Percentiles rank a stretch among this genome's conserved stretches.
Conservation (phyloP, 2,797 vertebrate genomes). For the Microctenopoma steveboyesi region DNA sequence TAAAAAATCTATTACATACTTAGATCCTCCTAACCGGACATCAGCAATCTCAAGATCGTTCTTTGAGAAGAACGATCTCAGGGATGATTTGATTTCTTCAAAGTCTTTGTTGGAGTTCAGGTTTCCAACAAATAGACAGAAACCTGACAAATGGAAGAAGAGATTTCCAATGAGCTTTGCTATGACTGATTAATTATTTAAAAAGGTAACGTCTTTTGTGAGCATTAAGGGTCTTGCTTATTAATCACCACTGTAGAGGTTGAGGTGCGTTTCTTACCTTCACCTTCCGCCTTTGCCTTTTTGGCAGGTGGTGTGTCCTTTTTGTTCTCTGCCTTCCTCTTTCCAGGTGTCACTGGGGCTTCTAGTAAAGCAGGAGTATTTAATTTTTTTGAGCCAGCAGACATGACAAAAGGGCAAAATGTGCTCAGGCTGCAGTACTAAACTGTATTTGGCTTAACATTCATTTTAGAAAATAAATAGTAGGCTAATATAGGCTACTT, state of each 20-base stretch:
- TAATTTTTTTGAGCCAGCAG: not conserved
- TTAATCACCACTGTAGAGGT: slow-evolving; percentile 74
- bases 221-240: slow-evolving; percentile 89
- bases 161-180: not conserved
- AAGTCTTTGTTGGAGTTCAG: slow-evolving; percentile 87
- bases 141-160: slow-evolving; percentile 51
- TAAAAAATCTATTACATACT: slow-evolving; percentile 77
- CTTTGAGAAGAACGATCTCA: slow-evolving; percentile 91
- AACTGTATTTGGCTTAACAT: too few relatives aligned
- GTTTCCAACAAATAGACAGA: slow-evolving; percentile 91
- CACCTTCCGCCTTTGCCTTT: slow-evolving; percentile 88
- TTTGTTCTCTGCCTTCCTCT: slow-evolving; percentile 90
- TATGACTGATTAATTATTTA: slow-evolving; percentile 40
- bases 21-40: slow-evolving; percentile 90
- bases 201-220: slow-evolving; percentile 76
- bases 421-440: too few relatives aligned
- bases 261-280: slow-evolving; percentile 72
- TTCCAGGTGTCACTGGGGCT: slow-evolving; percentile 84
- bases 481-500: slow-evolving; percentile 30
- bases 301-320: slow-evolving; percentile 90
- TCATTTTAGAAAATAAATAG: too few relatives aligned
- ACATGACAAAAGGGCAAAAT: too few relatives aligned
- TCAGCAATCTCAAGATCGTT: slow-evolving; percentile 87
- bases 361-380: slow-evolving; percentile 64
- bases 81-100: slow-evolving; percentile 87